These are phyloP conservation scores for Drosophila anomelani DNA, from an alignment of 2,888 invertebrate species.

Conservation along the genomic window DNA sequence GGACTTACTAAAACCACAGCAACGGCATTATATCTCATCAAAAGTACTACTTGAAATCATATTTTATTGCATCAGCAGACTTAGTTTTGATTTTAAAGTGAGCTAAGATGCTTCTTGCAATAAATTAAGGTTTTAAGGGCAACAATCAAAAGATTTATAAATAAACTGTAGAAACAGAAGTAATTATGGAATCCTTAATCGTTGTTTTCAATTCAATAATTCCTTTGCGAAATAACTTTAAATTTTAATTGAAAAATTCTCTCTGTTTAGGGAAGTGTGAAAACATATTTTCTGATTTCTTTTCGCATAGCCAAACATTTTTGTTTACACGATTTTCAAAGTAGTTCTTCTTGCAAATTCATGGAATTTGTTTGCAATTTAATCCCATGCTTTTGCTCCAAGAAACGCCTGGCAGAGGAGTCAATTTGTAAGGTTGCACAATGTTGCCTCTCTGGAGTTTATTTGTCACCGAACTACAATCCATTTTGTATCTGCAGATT, in stretches of 20 bases:
- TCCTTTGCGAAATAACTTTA: background rate
- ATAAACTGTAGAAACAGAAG: background rate
- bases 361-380: constrained; percentile 60
- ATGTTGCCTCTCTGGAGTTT: constrained; percentile 19
- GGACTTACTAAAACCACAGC: background rate
- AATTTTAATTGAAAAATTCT: constrained; percentile 34
- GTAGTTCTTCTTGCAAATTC: constrained; percentile 57
- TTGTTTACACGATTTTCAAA: constrained; percentile 48
- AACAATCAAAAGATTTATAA: background rate
- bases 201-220: background rate
- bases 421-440: constrained; percentile 11
- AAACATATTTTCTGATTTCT: constrained; percentile 39
- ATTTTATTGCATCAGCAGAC: constrained; percentile 41
- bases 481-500: constrained; percentile 26
- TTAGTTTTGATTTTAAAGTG: constrained; percentile 8
- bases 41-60: background rate
- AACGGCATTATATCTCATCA: background rate
- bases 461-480: constrained; percentile 32
- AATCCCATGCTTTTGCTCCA: constrained; percentile 21
- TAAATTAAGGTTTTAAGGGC: constrained; percentile 1
- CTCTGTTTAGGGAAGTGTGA: constrained; percentile 8
- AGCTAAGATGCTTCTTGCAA: constrained; percentile 16
- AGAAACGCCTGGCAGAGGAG: background rate
- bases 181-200: background rate
- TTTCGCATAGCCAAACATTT: constrained; percentile 43